Evolutionary conservation across 2,113 vertebrate genomes (phyloP).

Genomic region (Sphyrna mokarran): DNA sequence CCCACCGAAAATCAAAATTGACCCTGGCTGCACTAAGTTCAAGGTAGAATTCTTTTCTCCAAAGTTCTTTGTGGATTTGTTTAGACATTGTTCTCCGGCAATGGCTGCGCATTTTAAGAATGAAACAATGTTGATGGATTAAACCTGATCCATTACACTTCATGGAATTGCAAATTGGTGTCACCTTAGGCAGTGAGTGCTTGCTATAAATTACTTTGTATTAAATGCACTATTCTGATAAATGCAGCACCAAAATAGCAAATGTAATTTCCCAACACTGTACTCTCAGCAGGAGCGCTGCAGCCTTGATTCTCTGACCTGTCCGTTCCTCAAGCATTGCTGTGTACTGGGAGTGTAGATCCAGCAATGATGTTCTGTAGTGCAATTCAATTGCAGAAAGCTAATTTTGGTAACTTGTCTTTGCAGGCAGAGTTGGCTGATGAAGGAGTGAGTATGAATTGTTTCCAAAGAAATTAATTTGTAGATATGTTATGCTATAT

Average conservation of each 20-base stretch:
- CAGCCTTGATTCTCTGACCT: neutral
- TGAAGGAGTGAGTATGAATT: conserved; percentile 63
- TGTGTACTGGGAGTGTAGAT: neutral
- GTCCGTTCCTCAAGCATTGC: neutral
- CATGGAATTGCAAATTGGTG: neutral
- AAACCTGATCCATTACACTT: neutral
- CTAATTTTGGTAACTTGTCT: conserved; percentile 44
- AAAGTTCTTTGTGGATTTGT: neutral
- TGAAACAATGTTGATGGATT: neutral
- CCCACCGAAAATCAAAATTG: neutral
- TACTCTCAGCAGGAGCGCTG: neutral
- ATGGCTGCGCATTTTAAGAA: neutral
- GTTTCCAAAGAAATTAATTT: neutral
- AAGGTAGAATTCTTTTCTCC: neutral
- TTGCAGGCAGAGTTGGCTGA: conserved; percentile 68
- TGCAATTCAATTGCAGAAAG: neutral
- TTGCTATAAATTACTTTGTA: neutral
- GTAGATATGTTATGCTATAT: neutral
- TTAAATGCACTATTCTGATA: neutral
- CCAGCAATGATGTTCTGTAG: neutral
- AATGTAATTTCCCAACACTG: neutral
- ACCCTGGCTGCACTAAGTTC: neutral
- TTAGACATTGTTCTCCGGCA: neutral
- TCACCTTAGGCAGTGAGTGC: neutral
- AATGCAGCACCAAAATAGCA: neutral